Base-by-base conservation (phyloP, 2,113 vertebrate genomes). In the Pterophyllum scalare region DNA sequence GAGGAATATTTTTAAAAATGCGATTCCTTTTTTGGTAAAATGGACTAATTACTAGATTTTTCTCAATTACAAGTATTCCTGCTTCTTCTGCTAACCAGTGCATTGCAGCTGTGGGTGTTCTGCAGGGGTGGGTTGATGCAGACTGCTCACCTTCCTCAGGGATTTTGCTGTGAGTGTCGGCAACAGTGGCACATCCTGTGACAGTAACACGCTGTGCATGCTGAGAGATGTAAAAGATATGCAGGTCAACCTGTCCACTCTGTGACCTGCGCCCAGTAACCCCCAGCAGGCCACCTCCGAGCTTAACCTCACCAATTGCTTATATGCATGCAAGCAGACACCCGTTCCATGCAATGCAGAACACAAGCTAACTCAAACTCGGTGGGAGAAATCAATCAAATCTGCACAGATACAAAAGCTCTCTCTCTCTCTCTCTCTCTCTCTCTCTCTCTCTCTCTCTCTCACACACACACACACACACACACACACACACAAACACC, bases 401-500 rank as follows among this genome's bases (percentile, higher is more conserved):
- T 31, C 12, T 33, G 38, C n/a, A 62, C 2, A 58, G 40, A 61
- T 12, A 56, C 40, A 20, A 28, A 54, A 64, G 8, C 43, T 49
- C 14, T 17, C n/a, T 22, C 46, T 74, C 67, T 54, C 67, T n/a
- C 17, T 13, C 13, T 38, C 14, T 33, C 14, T 46, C n/a, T 49
- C 38, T 61, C 7, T 58, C 33, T 22, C 52, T 26, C 59, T 33
- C 83, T 38, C 35, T 35, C 35, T 35, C 91, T 90, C 86, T 81
- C 74, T 75, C 77, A 77, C 81, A 79, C 57, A 54, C 85, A 78
- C 82, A 86, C 90, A 89, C 82, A 81, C 78, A 81, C 82, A 72
- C 85, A 74, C 82, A 77, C 72, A 75, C 77, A 79, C 81, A 79
- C 58, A 52, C 85, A 83, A 80, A 89, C 87, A 92, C 87, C 89